phyloP scores from a whole-genome alignment of 2,113 vertebrate genomes.

The Gnathonemus echidnorhynchus region DNA sequence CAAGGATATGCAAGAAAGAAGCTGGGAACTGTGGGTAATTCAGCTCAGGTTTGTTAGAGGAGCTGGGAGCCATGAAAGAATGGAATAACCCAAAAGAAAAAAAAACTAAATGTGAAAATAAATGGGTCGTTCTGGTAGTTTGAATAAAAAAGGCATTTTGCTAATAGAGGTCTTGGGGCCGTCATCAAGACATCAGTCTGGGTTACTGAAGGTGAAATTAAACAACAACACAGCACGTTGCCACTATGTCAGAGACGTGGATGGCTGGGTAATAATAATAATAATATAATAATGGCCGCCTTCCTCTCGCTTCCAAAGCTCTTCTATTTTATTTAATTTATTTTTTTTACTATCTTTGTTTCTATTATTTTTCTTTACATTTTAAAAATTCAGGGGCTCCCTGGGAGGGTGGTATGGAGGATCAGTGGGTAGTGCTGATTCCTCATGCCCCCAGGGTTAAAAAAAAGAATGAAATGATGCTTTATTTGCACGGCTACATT shows the following conservation, averaged over 20 bases:
- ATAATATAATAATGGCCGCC: neutral
- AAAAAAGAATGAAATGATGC: neutral
- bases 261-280: neutral
- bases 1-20: neutral
- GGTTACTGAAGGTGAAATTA: neutral
- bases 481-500: neutral
- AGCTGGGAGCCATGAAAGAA: neutral
- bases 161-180: neutral
- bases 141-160: neutral
- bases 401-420: neutral
- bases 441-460: neutral
- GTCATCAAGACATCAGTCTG: neutral
- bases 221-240: neutral
- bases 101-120: neutral
- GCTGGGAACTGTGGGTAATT: neutral
- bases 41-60: neutral
- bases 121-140: neutral
- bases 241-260: neutral
- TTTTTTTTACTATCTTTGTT: neutral
- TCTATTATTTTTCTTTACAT: neutral
- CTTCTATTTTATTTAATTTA: neutral
- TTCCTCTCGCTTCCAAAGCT: neutral
- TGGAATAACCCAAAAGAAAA: neutral
- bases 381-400: neutral
- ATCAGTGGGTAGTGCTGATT: neutral